A percentile compares a stretch with the other conserved stretches of the same genome.
Conservation (phyloP, 2,113 vertebrate species). For the human (Homo sapiens) region GRCh38 chr4:132615001-132615500, state of each 20-base stretch:
- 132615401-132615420: background rate
- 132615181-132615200: background rate
- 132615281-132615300: background rate
- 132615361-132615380: background rate
- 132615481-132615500: background rate
- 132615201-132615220: background rate
- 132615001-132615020: accelerated
- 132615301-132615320: background rate
- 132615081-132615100: background rate
- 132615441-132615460: background rate
- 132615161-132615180: background rate
- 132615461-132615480: background rate
- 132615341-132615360: background rate
- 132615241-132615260: background rate
- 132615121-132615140: background rate
- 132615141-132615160: background rate
- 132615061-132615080: background rate
- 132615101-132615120: background rate
- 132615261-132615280: background rate
- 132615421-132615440: background rate
- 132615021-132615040: background rate
- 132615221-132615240: background rate
- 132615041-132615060: background rate
- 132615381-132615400: background rate
- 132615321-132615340: background rate